A percentile compares a stretch with the other conserved stretches of the same genome.
Conservation (phyloP, 2,888 invertebrate species). For the Coecobrya sp. region DNA sequence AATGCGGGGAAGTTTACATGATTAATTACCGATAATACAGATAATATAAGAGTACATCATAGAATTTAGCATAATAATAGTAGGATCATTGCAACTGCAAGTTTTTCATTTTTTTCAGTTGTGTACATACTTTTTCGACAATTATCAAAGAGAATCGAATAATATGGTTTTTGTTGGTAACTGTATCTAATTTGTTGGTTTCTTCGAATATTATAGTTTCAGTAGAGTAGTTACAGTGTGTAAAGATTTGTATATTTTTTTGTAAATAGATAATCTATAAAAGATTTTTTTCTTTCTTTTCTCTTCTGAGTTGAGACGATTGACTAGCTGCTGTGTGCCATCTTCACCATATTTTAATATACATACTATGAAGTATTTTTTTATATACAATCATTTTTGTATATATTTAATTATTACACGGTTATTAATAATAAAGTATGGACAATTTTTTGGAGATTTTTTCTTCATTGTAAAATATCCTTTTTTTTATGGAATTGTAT, state of each 20-base stretch:
- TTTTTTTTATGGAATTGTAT: slow-evolving; percentile 47
- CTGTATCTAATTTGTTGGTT: slow-evolving; percentile 34
- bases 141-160: not conserved
- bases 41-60: not conserved
- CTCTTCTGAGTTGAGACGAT: slow-evolving; percentile 72
- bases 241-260: not conserved
- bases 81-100: no score
- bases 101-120: no score
- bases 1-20: not conserved
- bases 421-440: slow-evolving; percentile 6
- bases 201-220: not conserved
- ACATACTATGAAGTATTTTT: slow-evolving; percentile 47
- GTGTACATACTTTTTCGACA: not conserved
- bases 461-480: slow-evolving; percentile 37
- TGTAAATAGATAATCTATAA: slow-evolving; percentile 37
- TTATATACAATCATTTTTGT: slow-evolving; percentile 32
- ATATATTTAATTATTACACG: not conserved
- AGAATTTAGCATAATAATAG: no score
- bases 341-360: slow-evolving; percentile 45
- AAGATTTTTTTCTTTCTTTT: slow-evolving; percentile 22
- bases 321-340: slow-evolving; percentile 78
- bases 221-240: not conserved
- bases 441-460: not conserved
- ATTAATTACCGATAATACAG: not conserved
- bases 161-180: slow-evolving; percentile 69